These are phyloP conservation scores for Herpailurus yagouaroundi DNA, from an alignment of 2,113 vertebrate species.

Conservation along the genomic window DNA sequence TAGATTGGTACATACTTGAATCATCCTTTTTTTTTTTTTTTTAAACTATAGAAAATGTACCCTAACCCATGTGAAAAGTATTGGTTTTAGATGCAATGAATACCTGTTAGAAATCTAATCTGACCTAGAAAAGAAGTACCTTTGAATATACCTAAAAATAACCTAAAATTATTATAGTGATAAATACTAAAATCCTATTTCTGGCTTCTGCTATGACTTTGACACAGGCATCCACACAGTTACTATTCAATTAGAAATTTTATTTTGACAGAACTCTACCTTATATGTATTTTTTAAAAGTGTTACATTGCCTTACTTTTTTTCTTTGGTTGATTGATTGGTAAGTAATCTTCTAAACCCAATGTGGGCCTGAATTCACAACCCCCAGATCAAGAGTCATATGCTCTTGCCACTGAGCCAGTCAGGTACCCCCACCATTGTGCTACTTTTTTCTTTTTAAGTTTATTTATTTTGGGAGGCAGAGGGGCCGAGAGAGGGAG, in stretches of 20 bases:
- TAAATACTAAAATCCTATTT: not conserved
- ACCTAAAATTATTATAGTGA: not conserved
- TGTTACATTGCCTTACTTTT: constrained; percentile 53
- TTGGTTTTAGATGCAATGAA: constrained; percentile 27
- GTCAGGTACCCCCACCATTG: not conserved
- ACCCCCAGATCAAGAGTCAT: not conserved
- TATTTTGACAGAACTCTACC: constrained; percentile 67
- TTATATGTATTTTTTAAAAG: constrained; percentile 39
- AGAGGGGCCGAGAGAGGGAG: no score
- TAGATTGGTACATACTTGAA: constrained; percentile 14
- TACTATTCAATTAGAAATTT: constrained; percentile 72
- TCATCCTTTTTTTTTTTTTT: constrained; percentile 12
- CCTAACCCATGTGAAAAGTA: constrained; percentile 4
- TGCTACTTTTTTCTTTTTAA: constrained; percentile 33
- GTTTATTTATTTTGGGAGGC: no score
- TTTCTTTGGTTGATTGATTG: not conserved
- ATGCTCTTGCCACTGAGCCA: not conserved
- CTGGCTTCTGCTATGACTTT: not conserved
- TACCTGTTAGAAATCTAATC: constrained; percentile 51
- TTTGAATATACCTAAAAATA: constrained; percentile 8
- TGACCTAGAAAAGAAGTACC: constrained; percentile 37
- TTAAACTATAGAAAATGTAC: constrained; percentile 19
- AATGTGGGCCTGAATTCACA: not conserved
- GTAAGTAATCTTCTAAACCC: not conserved
- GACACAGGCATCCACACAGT: not conserved